Evolutionary conservation across 2,888 invertebrate species (phyloP).

Genomic region (Ophioninae sp.): DNA sequence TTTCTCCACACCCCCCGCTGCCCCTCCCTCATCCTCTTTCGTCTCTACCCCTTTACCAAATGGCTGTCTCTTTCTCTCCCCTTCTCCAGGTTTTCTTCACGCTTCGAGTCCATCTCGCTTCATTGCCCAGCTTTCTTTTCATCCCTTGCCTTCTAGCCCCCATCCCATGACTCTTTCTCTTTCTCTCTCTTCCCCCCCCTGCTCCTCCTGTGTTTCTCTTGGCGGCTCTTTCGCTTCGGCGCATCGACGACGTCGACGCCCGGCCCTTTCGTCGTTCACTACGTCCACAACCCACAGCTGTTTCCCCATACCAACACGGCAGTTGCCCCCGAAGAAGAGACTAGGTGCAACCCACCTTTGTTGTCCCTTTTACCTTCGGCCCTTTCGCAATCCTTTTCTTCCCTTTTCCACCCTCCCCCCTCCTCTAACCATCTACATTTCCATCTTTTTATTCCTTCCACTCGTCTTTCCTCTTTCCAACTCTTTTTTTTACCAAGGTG

Average conservation of each 20-base stretch:
- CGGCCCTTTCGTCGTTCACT: slow-evolving; percentile 43
- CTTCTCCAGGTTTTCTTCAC: slow-evolving; percentile 46
- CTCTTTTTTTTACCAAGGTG: slow-evolving; percentile 38
- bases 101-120: slow-evolving; percentile 46
- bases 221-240: slow-evolving; percentile 55
- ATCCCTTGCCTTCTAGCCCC: slow-evolving; percentile 48
- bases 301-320: slow-evolving; percentile 72
- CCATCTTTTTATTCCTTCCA: slow-evolving; percentile 10
- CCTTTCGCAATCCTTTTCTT: slow-evolving; percentile 41
- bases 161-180: slow-evolving; percentile 32
- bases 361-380: slow-evolving; percentile 63
- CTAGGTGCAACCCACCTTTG: slow-evolving; percentile 73
- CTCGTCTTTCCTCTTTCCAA: slow-evolving; percentile 20
- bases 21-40: slow-evolving; percentile 47
- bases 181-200: slow-evolving; percentile 36
- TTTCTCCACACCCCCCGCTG: slow-evolving; percentile 54
- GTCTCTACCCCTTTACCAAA: slow-evolving; percentile 50
- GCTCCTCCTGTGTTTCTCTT: not conserved
- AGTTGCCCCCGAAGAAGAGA: slow-evolving; percentile 70
- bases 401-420: slow-evolving; percentile 13
- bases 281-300: slow-evolving; percentile 69
- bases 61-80: slow-evolving; percentile 41
- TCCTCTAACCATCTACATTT: slow-evolving; percentile 23
- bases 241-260: slow-evolving; percentile 57
- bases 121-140: slow-evolving; percentile 55